Evolutionary conservation across 1,140 invertebrate genomes (phyloP).

Genomic region (Pissodes strobi): DNA sequence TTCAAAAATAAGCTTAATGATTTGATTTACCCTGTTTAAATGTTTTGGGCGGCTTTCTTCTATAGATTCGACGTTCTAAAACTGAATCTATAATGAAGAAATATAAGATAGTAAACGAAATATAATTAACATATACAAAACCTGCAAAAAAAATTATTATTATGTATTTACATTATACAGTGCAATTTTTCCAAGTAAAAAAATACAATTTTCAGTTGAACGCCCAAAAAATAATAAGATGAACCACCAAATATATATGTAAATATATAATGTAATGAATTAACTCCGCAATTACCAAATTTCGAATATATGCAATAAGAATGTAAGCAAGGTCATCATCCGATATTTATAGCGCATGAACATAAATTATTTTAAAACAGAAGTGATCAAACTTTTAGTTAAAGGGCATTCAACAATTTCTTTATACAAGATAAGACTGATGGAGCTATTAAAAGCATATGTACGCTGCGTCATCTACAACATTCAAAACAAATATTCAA

Average conservation of each 20-base stretch:
- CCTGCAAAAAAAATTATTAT: slow-evolving; percentile 20
- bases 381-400: neutral
- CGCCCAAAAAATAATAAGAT: no score
- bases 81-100: slow-evolving; percentile 61
- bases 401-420: neutral
- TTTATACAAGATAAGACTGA: neutral
- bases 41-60: slow-evolving; percentile 58
- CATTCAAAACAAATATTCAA: slow-evolving; percentile 19
- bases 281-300: no score
- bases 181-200: no score
- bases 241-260: no score
- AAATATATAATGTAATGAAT: no score
- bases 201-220: no score
- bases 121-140: slow-evolving; percentile 11
- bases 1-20: slow-evolving; percentile 1
- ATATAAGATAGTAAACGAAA: slow-evolving; percentile 24
- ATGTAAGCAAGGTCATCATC: no score
- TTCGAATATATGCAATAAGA: no score
- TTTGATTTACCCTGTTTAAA: slow-evolving; percentile 63
- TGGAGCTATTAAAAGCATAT: neutral
- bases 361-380: no score
- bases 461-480: slow-evolving; percentile 16
- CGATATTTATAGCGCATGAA: no score
- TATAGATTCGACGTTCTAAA: slow-evolving; percentile 58
- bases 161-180: slow-evolving; percentile 29